Evolutionary conservation across 2,113 vertebrate genomes (phyloP).

Genomic region (Bufo bufo): DNA sequence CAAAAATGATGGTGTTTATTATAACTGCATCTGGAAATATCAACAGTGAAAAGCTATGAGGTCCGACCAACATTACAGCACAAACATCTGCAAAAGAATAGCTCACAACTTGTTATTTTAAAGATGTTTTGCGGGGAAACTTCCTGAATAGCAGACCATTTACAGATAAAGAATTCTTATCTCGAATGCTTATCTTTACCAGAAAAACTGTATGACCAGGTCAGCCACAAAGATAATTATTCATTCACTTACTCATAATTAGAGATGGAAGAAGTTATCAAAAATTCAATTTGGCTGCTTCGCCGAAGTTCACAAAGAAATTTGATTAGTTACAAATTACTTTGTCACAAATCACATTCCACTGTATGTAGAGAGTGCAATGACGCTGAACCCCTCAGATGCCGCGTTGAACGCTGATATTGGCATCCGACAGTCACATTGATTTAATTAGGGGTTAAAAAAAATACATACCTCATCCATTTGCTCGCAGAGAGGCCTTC

Average conservation of each 20-base stretch:
- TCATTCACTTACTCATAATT: neutral
- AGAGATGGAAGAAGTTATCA: too few relatives aligned
- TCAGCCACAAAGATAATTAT: constrained; percentile 35
- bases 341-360: too few relatives aligned
- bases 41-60: constrained; percentile 55
- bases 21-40: constrained; percentile 50
- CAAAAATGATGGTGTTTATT: constrained; percentile 58
- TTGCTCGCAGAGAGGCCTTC: too few relatives aligned
- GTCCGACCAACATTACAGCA: constrained; percentile 52
- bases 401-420: too few relatives aligned
- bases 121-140: constrained; percentile 48
- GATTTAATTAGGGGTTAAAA: too few relatives aligned
- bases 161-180: constrained; percentile 53
- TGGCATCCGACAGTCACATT: too few relatives aligned
- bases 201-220: constrained; percentile 50
- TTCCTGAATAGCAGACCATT: constrained; percentile 58
- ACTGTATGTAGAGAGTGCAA: too few relatives aligned
- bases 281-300: too few relatives aligned
- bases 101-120: constrained; percentile 37
- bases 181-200: constrained; percentile 51
- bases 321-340: too few relatives aligned
- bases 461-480: too few relatives aligned
- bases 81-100: constrained; percentile 33
- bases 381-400: too few relatives aligned
- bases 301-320: too few relatives aligned